Evolutionary conservation across 1,140 invertebrate genomes (phyloP).

Genomic region (Leptoteleia sp.): DNA sequence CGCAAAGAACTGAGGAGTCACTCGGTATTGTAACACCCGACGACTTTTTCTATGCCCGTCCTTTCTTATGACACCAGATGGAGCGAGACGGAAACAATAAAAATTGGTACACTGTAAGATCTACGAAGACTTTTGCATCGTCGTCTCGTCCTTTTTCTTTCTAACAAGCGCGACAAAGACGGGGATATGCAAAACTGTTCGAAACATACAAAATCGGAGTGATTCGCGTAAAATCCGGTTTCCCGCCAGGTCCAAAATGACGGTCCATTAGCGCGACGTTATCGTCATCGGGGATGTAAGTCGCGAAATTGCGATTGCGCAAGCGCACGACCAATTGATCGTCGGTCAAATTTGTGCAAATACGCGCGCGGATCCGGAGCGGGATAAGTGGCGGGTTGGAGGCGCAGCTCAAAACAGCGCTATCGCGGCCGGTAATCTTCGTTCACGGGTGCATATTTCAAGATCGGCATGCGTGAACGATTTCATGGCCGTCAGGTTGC

Average conservation of each 20-base stretch:
- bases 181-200: too few species aligned
- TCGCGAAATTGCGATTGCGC: conserved; percentile 24
- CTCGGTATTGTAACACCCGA: too few species aligned
- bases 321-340: conserved; percentile 38
- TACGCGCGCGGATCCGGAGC: conserved; percentile 27
- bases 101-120: too few species aligned
- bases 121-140: too few species aligned
- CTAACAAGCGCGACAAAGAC: too few species aligned
- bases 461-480: conserved; percentile 80
- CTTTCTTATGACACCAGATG: too few species aligned
- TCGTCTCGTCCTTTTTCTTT: too few species aligned
- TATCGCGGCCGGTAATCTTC: conserved; percentile 71
- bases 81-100: too few species aligned
- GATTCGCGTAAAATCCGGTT: conserved; percentile 43
- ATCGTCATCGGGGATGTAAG: conserved; percentile 14
- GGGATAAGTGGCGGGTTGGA: conserved; percentile 21
- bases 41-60: too few species aligned
- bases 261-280: conserved; percentile 22
- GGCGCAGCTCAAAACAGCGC: conserved; percentile 62
- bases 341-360: conserved; percentile 56
- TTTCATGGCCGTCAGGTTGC: conserved; percentile 79
- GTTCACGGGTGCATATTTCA: conserved; percentile 78
- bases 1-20: too few species aligned
- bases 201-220: too few species aligned
- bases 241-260: conserved; percentile 26